These are phyloP conservation scores for Trilocha varians DNA, from an alignment of 2,888 invertebrate species.

Conservation along the genomic window DNA sequence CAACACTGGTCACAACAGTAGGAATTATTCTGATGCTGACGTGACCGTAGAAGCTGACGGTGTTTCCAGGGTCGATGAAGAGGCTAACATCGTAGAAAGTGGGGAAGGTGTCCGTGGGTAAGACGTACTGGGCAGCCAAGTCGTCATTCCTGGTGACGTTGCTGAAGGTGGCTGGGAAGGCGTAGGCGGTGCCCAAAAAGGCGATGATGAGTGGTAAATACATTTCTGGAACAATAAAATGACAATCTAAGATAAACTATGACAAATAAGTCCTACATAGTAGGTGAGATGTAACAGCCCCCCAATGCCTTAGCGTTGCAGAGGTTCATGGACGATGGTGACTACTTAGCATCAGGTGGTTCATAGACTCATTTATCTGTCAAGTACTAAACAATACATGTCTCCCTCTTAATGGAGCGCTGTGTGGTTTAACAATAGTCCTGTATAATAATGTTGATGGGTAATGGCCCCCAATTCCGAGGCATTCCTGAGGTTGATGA, in stretches of 20 bases:
- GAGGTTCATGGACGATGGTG: too few relatives aligned
- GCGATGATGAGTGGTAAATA: constrained; percentile 40
- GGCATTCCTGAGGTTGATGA: too few relatives aligned
- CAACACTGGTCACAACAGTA: constrained; percentile 24
- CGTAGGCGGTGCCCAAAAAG: constrained; percentile 33
- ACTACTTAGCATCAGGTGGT: too few relatives aligned
- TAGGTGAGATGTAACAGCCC: too few relatives aligned
- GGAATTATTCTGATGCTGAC: constrained; percentile 54
- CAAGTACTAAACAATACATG: too few relatives aligned
- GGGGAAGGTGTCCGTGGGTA: constrained; percentile 70
- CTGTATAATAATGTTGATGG: too few relatives aligned
- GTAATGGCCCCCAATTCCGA: too few relatives aligned
- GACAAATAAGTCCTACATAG: too few relatives aligned
- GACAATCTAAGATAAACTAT: background rate
- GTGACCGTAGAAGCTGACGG: constrained; percentile 51
- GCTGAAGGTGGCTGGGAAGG: constrained; percentile 23
- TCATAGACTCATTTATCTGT: too few relatives aligned
- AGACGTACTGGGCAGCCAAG: constrained; percentile 45
- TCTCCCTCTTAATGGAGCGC: too few relatives aligned
- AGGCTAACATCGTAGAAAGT: constrained; percentile 66
- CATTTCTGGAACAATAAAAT: constrained; percentile 44
- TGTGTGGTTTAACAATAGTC: too few relatives aligned
- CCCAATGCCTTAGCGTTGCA: too few relatives aligned
- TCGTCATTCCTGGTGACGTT: constrained; percentile 14
- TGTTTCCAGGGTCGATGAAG: constrained; percentile 51